Conservation (phyloP, 2,113 vertebrate species). For the Seriola quinqueradiata region DNA sequence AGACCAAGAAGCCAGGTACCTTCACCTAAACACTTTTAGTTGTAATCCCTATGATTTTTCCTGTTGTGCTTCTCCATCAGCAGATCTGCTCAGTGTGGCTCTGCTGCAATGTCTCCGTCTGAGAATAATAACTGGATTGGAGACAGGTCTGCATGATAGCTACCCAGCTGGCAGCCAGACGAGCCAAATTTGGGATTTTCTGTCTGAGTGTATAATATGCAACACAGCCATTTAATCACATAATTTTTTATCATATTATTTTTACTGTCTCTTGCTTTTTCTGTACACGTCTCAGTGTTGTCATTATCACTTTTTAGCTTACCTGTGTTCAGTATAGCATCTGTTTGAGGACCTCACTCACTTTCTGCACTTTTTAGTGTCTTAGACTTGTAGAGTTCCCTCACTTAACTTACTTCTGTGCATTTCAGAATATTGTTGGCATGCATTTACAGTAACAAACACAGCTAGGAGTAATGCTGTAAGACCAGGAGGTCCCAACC, state of each 20-base stretch:
- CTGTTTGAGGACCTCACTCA: constrained; percentile 4
- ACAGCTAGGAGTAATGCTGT: neutral
- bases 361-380: neutral
- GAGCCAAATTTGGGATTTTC: constrained; percentile 5
- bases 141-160: constrained; percentile 24
- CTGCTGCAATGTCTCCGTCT: neutral
- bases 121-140: constrained; percentile 28
- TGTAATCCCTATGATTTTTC: neutral
- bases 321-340: neutral
- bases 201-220: neutral
- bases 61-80: constrained; percentile 21
- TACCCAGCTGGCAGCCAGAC: constrained; percentile 26
- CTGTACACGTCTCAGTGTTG: neutral
- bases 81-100: constrained; percentile 7
- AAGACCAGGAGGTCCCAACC: neutral
- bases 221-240: neutral
- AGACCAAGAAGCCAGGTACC: constrained; percentile 95
- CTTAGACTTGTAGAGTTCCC: neutral
- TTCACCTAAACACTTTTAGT: neutral
- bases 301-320: neutral
- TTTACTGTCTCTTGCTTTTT: neutral
- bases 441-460: constrained; percentile 19
- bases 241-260: constrained; percentile 6
- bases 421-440: constrained; percentile 13
- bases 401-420: constrained; percentile 15